phyloP scores from a whole-genome alignment of 2,113 vertebrate genomes.

The Scomber japonicus region DNA sequence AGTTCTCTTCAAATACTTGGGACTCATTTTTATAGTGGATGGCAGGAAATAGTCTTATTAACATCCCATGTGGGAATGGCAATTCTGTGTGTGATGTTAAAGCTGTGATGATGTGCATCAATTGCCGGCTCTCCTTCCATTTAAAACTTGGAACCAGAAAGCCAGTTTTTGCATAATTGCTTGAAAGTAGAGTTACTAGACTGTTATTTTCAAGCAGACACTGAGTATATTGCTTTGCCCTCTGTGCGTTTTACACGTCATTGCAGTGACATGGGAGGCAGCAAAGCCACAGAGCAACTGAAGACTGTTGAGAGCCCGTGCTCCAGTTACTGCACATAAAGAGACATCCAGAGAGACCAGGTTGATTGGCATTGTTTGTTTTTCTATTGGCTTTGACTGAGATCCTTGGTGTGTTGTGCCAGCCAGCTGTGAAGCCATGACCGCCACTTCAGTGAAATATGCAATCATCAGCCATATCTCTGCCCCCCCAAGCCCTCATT shows the following conservation, averaged over 20 bases:
- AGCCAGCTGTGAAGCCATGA: conserved; percentile 62
- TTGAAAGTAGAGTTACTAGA: conserved; percentile 37
- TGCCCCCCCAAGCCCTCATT: conserved; percentile 56
- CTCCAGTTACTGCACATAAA: conserved; percentile 14
- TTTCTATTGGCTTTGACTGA: conserved; percentile 62
- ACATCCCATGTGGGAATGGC: conserved; percentile 35
- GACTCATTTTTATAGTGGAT: conserved; percentile 46
- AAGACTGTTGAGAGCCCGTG: conserved; percentile 31
- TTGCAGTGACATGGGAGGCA: conserved; percentile 21
- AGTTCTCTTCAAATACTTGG: conserved; percentile 46
- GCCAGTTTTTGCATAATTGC: conserved; percentile 37
- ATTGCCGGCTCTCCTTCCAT: conserved; percentile 11
- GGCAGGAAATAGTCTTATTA: conserved; percentile 55
- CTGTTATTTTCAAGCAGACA: conserved; percentile 57
- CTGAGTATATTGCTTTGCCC: conserved; percentile 32
- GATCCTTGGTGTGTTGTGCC: conserved; percentile 54
- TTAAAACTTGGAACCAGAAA: conserved; percentile 37
- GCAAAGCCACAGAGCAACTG: neutral
- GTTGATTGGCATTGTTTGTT: conserved; percentile 74
- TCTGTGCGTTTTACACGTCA: conserved; percentile 56
- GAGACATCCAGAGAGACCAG: conserved; percentile 60
- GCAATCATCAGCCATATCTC: conserved; percentile 75
- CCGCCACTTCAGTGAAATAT: conserved; percentile 71
- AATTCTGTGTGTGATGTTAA: conserved; percentile 37
- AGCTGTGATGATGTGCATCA: conserved; percentile 54